Evolutionary conservation across 2,888 invertebrate genomes (phyloP), one percentile per base, ranked within the genome.

Genomic region (Leptinotarsa juncta): DNA sequence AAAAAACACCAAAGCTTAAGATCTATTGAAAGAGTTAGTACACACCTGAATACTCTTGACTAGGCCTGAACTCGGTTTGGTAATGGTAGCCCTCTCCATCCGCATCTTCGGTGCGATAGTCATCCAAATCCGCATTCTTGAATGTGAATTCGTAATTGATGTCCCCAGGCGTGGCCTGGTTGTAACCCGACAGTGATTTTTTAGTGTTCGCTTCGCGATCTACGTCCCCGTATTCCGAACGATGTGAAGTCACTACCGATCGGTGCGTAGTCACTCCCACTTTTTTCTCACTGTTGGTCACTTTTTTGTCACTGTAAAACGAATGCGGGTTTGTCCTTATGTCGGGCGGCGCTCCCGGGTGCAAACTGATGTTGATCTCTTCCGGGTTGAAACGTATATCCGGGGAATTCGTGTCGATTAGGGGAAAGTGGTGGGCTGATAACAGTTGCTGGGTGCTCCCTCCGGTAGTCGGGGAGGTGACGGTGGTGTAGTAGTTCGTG

Each of bases 351-450:
- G 87, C 83, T 23, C 85, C 85, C 7, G 86, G 84, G 78, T 87
- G 87, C 51, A 88, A 78, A 77, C 86, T 86, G 67, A 88, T 86
- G 77, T 88, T 88, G 72, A 88, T 88, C 78, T 88, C 88, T 79
- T 87, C 86, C 0, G 88, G 88, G 73, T 88, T 87, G 78, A 86
- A 88, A 32, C 87, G 83, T 48, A 88, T 87, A 74, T 88, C 88
- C 5, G 87, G 82, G 3, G 85, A 78, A 71, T 79, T 79, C 0
- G 75, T 48, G 67, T 82, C 83, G 4, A 82, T 82, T 4, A 84
- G 81, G 2, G 87, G 85, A 77, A 87, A 87, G 73, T 86, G 86
- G 78, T 87, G 86, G 42, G 83, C 77, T 4, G 84, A 81, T 50
- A 84, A 79, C 26, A 81, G 81, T 78, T 82, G 74, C 3, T 16